Percentiles rank a stretch among this genome's conserved stretches.
Conservation (phyloP, 1,140 invertebrate species). For the Lysiphlebus fabarum region DNA sequence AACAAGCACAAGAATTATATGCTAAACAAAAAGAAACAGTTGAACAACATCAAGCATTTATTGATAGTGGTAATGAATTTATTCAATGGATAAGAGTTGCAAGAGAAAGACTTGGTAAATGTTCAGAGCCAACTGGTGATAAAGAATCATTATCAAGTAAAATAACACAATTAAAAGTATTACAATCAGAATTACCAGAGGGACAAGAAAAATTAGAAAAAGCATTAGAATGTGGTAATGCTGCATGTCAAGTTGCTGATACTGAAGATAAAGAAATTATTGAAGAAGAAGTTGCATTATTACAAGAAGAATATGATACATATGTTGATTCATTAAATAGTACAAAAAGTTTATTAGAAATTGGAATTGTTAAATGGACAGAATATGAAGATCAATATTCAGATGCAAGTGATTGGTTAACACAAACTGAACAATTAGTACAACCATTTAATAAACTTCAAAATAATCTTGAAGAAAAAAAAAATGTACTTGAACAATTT, state of each 20-base stretch:
- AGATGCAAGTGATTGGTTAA: constrained; percentile 84
- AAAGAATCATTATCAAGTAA: constrained; percentile 84
- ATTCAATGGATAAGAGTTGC: constrained; percentile 85
- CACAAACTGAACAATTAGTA: constrained; percentile 80
- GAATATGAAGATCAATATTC: constrained; percentile 93
- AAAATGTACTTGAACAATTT: constrained; percentile 84
- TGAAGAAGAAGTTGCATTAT: constrained; percentile 82
- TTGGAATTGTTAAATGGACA: constrained; percentile 90
- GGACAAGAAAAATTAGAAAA: constrained; percentile 79
- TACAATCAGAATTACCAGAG: constrained; percentile 76
- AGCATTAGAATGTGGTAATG: constrained; percentile 77
- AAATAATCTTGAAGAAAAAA: constrained; percentile 84
- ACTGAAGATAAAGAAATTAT: constrained; percentile 86
- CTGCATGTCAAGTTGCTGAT: constrained; percentile 76
- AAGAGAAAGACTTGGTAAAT: constrained; percentile 87
- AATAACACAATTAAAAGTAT: constrained; percentile 77
- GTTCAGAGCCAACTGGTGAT: constrained; percentile 90
- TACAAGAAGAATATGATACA: constrained; percentile 85
- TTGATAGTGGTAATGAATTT: constrained; percentile 88
- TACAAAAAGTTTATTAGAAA: constrained; percentile 80
- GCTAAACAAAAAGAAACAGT: constrained; percentile 89
- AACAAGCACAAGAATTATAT: constrained; percentile 84
- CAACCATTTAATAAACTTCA: constrained; percentile 89
- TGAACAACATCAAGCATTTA: constrained; percentile 84
- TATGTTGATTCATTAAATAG: constrained; percentile 75